Conservation (phyloP, 2,888 invertebrate species). For the Xanthia icteritia region DNA sequence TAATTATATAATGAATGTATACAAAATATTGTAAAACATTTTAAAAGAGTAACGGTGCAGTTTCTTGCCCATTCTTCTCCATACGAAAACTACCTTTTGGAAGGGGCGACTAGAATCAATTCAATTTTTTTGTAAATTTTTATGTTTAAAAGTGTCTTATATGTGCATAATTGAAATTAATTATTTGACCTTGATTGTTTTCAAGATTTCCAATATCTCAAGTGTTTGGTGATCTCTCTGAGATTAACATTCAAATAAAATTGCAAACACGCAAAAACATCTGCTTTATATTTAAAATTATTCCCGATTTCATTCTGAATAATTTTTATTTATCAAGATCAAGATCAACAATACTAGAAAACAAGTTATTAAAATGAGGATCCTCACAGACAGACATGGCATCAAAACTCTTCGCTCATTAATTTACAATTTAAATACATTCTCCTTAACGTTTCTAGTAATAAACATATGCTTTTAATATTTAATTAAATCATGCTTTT, state of each 20-base stretch:
- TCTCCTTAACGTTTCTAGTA: slow-evolving; percentile 34
- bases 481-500: slow-evolving; percentile 48
- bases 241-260: slow-evolving; percentile 18
- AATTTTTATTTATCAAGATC: slow-evolving; percentile 44
- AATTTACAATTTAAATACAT: slow-evolving; percentile 62
- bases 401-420: slow-evolving; percentile 10
- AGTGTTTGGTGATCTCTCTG: slow-evolving; percentile 20
- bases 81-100: no score
- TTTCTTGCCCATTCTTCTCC: no score
- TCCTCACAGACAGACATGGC: slow-evolving; percentile 5
- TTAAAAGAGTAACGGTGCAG: no score
- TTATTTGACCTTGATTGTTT: background rate
- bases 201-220: background rate
- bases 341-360: slow-evolving; percentile 47
- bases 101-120: no score
- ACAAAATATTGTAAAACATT: no score
- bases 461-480: slow-evolving; percentile 44
- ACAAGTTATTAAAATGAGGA: slow-evolving; percentile 51
- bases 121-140: no score
- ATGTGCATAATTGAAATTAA: no score
- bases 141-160: no score
- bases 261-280: slow-evolving; percentile 27
- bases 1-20: no score
- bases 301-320: slow-evolving; percentile 14
- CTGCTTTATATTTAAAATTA: slow-evolving; percentile 27